Base-by-base conservation (phyloP, 2,888 invertebrate species). In the Nymphalis urticae region DNA sequence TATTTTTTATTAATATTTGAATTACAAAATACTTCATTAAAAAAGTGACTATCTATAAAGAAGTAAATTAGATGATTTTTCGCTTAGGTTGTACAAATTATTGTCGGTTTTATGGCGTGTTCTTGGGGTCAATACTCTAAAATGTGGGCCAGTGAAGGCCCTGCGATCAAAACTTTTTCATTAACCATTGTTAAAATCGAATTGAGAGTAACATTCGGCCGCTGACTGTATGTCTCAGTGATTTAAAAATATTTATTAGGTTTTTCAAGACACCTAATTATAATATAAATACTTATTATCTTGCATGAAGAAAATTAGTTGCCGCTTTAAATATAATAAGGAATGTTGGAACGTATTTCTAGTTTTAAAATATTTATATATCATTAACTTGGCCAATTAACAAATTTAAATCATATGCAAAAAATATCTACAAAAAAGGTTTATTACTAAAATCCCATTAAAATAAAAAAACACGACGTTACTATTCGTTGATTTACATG, bases 101-200 rank as follows among this genome's bases (percentile, higher is more conserved):
- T 63, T 42, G 21, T 58, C 27, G 59, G 62, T 62, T 58, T 58
- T 62, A 60, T 19, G 50, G 54, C 61, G 53, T 48, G 59, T 48
- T 75, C 72, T 73, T 82, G 54, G 80, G 90, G 87, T 90, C 90
- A 89, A 89, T 84, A 83, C 81, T 81, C 83, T 77, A 68, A 71
- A 75, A 85, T 79, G 78, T 85, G 72, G 84, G 82, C 79, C 83
- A 78, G 64, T 60, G 75, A 80, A 78, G 77, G 82, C 83, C 82
- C 83, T 82, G 79, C 73, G 71, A 74, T 56, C 58, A 63, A 32
- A 60, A 63, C 19, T 66, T 73, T 74, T 73, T 75, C 71, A 75
- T 73, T 76, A 73, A 72, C 74, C 72, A 75, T 51, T 68, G 53
- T 72, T 58, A 21, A 64, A 54, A 54, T 59, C 19, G 63, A 65